Percentiles rank a stretch among this genome's conserved stretches.
Conservation (phyloP, 2,888 invertebrate genomes). For the Ichneumon xanthorius region DNA sequence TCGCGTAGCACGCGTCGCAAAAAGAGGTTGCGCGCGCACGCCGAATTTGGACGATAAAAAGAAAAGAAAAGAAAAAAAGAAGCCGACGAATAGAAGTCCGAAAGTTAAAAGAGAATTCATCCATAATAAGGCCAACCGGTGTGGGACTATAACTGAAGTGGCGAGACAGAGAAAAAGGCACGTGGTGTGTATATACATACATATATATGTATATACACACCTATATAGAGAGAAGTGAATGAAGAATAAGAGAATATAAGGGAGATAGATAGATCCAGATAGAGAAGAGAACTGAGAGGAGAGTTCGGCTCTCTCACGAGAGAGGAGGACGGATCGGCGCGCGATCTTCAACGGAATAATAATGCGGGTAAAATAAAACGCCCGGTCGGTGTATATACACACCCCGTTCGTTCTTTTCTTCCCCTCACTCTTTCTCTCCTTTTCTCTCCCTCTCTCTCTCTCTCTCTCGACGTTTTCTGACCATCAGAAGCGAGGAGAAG, state of each 20-base stretch:
- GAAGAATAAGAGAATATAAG: constrained; percentile 39
- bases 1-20: constrained; percentile 25
- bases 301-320: constrained; percentile 15
- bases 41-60: constrained; percentile 32
- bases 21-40: constrained; percentile 46
- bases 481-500: constrained; percentile 60
- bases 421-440: constrained; percentile 42
- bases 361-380: constrained; percentile 84
- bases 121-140: constrained; percentile 81
- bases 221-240: constrained; percentile 28
- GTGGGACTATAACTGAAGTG: constrained; percentile 43
- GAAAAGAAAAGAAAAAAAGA: constrained; percentile 45
- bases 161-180: constrained; percentile 44
- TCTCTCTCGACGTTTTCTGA: constrained; percentile 48
- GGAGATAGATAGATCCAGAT: constrained; percentile 40
- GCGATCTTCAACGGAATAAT: constrained; percentile 85
- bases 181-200: constrained; percentile 49
- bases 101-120: constrained; percentile 84
- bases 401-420: constrained; percentile 62
- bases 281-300: constrained; percentile 40
- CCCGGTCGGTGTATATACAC: constrained; percentile 56
- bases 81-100: constrained; percentile 68
- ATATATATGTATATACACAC: background rate
- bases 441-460: constrained; percentile 24
- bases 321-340: constrained; percentile 79